Conservation (phyloP, 1,140 invertebrate species). For the Magallana ariakensis region DNA sequence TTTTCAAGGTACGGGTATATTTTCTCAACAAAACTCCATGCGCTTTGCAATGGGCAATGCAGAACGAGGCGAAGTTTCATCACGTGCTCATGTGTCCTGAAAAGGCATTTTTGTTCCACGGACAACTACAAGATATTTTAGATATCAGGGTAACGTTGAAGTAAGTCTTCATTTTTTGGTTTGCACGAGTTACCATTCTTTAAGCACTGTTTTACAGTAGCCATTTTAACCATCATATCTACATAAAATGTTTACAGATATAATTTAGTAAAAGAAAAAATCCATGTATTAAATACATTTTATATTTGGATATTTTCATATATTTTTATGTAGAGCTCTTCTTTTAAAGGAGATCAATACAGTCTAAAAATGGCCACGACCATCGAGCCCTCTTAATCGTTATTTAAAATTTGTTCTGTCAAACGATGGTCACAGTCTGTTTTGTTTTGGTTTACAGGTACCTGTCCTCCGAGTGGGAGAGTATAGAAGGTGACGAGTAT, state of each 20-base stretch:
- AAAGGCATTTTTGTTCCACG: constrained; percentile 66
- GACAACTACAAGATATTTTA: constrained; percentile 56
- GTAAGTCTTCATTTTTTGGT: constrained; percentile 50
- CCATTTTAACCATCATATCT: no score
- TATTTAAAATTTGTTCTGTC: no score
- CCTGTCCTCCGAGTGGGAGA: constrained; percentile 64
- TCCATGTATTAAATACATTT: no score
- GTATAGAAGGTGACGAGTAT: constrained; percentile 51
- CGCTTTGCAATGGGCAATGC: constrained; percentile 72
- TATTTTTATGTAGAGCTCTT: no score
- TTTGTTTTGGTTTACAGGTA: constrained; percentile 53
- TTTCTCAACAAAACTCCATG: constrained; percentile 74
- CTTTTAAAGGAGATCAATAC: no score
- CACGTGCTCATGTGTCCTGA: constrained; percentile 69
- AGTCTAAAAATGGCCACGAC: no score
- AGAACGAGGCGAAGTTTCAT: constrained; percentile 70
- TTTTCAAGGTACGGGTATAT: constrained; percentile 65
- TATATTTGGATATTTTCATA: no score
- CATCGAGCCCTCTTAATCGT: no score
- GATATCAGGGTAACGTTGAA: constrained; percentile 53
- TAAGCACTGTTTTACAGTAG: no score
- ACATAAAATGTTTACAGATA: no score
- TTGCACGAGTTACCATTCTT: neutral
- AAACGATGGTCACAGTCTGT: neutral
- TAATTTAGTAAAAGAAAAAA: no score